phyloP scores from a whole-genome alignment of 2,797 vertebrate genomes.

The Naso thynnoides region DNA sequence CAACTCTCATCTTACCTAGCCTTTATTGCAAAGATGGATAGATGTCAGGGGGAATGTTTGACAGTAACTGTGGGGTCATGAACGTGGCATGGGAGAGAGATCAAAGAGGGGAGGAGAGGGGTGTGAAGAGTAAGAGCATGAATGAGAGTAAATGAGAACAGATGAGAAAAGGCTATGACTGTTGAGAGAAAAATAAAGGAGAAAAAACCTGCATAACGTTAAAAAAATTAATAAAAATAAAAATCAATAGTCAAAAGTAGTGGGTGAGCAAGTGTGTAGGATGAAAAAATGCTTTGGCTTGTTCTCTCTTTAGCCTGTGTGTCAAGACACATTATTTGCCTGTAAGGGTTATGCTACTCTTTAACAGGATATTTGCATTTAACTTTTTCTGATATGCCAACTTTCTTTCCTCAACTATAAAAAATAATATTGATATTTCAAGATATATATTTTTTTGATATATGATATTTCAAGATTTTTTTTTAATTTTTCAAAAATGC shows the following conservation, averaged over 20 bases:
- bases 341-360: no score
- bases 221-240: no score
- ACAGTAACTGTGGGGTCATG: slow-evolving; percentile 31
- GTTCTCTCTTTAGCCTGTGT: slow-evolving; percentile 44
- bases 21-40: slow-evolving; percentile 52
- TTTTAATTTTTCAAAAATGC: no score
- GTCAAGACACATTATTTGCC: no score
- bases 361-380: no score
- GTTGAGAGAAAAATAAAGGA: slow-evolving; percentile 29
- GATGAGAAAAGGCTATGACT: slow-evolving; percentile 50
- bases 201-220: no score
- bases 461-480: no score
- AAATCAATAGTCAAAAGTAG: no score
- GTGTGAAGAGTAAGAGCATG: slow-evolving; percentile 10
- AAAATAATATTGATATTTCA: no score
- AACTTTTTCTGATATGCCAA: no score
- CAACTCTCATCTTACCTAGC: slow-evolving; percentile 19
- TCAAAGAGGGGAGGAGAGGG: slow-evolving; percentile 18
- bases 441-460: no score
- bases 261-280: slow-evolving; percentile 18
- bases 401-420: no score
- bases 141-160: slow-evolving; percentile 52
- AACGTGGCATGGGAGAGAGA: slow-evolving; percentile 49
- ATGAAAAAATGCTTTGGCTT: slow-evolving; percentile 41
- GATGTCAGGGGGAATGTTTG: slow-evolving; percentile 35